Percentiles rank a stretch among this genome's conserved stretches.
Conservation (phyloP, 2,888 invertebrate genomes). For the Diarsia rubi region DNA sequence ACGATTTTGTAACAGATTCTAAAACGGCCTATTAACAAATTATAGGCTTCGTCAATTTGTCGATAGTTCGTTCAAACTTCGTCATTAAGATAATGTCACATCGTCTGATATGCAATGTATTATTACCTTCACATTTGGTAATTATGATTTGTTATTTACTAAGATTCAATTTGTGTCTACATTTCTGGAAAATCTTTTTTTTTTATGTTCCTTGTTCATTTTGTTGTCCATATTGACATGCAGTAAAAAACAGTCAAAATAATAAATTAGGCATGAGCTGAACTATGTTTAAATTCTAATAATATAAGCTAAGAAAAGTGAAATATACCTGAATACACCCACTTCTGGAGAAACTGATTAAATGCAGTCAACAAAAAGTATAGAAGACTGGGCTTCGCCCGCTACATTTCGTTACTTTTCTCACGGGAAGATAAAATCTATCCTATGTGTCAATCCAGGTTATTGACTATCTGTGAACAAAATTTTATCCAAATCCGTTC, state of each 20-base stretch:
- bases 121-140: conserved; percentile 41
- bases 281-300: too few relatives aligned
- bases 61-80: conserved; percentile 35
- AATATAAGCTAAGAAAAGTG: not conserved
- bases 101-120: conserved; percentile 26
- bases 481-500: too few relatives aligned
- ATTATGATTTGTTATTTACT: conserved; percentile 43
- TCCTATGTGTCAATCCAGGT: too few relatives aligned
- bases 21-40: conserved; percentile 62
- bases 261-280: too few relatives aligned
- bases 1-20: conserved; percentile 65
- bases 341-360: not conserved
- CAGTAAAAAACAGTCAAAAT: not conserved
- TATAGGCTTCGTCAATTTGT: conserved; percentile 45
- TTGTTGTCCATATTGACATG: not conserved
- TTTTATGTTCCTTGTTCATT: not conserved
- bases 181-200: conserved; percentile 26
- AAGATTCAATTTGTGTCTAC: conserved; percentile 21
- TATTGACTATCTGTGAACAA: too few relatives aligned
- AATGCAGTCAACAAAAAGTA: not conserved
- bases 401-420: too few relatives aligned
- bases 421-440: too few relatives aligned
- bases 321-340: not conserved
- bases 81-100: conserved; percentile 32
- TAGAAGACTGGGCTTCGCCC: too few relatives aligned